Evolutionary conservation across 2,797 vertebrate genomes (phyloP).

Genomic region (Chanos chanos): DNA sequence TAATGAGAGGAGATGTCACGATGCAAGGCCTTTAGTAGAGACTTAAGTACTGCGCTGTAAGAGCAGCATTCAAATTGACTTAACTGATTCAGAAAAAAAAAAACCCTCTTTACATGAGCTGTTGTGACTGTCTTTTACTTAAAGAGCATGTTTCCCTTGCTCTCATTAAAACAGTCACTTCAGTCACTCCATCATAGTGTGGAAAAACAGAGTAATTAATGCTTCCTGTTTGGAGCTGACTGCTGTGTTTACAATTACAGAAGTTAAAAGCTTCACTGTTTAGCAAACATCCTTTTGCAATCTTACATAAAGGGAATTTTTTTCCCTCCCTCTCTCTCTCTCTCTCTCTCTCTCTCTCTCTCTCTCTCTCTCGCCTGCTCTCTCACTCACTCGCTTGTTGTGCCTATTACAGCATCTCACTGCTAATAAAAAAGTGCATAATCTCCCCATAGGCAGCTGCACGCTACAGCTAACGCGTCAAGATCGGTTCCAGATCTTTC

Average conservation of each 20-base stretch:
- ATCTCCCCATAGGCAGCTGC: slow-evolving; percentile 62
- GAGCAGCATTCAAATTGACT: slow-evolving; percentile 13
- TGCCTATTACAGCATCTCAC: slow-evolving; percentile 48
- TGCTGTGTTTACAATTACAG: slow-evolving; percentile 45
- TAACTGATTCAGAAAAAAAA: slow-evolving; percentile 30
- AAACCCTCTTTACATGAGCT: not conserved
- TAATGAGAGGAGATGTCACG: slow-evolving; percentile 44
- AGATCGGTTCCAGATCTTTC: slow-evolving; percentile 71
- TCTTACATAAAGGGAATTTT: slow-evolving; percentile 41
- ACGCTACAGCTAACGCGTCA: slow-evolving; percentile 62
- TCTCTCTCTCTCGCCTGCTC: slow-evolving; percentile 13
- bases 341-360: slow-evolving; percentile 1
- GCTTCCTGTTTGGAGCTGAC: slow-evolving; percentile 38
- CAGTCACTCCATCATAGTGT: slow-evolving; percentile 31
- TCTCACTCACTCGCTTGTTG: no score
- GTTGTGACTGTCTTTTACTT: slow-evolving; percentile 4
- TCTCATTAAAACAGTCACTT: slow-evolving; percentile 44
- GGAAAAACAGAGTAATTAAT: slow-evolving; percentile 46
- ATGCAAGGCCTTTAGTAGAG: slow-evolving; percentile 52
- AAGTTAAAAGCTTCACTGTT: slow-evolving; percentile 52
- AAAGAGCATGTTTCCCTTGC: slow-evolving; percentile 17
- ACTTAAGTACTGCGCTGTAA: slow-evolving; percentile 42
- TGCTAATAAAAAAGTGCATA: slow-evolving; percentile 66
- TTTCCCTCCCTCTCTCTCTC: slow-evolving; percentile 2
- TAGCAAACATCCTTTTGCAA: slow-evolving; percentile 40